Evolutionary conservation across 2,888 invertebrate species (phyloP).

Genomic region (Eilema griseolum): DNA sequence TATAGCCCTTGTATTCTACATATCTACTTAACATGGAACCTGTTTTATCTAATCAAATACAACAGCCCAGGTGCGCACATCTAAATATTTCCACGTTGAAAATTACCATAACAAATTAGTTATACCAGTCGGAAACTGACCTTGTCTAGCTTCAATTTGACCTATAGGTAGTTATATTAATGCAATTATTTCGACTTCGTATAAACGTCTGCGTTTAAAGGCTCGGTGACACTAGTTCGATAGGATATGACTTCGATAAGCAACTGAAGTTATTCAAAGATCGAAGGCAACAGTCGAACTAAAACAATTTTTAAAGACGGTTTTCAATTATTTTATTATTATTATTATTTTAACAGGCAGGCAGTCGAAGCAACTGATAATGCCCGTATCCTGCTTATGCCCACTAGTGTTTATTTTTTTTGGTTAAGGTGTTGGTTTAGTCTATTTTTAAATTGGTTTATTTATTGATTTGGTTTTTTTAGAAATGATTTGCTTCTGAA

Average conservation of each 20-base stretch:
- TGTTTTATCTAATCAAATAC: background rate
- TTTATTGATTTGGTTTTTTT: too few species aligned
- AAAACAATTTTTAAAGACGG: too few species aligned
- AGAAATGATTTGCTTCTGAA: too few species aligned
- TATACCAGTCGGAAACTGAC: background rate
- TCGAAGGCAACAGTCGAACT: too few species aligned
- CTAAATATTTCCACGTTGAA: background rate
- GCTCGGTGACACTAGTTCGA: background rate
- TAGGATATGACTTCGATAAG: background rate
- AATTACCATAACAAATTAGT: constrained; percentile 3
- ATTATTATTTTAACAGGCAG: too few species aligned
- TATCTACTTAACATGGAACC: background rate
- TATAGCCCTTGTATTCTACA: background rate
- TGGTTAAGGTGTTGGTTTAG: too few species aligned
- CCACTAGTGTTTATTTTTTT: too few species aligned
- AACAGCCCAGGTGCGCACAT: background rate
- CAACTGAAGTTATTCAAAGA: background rate
- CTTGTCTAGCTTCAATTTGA: background rate
- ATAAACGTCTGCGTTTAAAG: constrained; percentile 4
- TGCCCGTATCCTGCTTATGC: too few species aligned
- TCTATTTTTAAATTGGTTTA: too few species aligned
- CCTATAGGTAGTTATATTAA: background rate
- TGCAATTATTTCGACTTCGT: background rate
- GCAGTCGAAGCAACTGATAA: too few species aligned
- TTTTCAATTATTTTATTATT: too few species aligned